Evolutionary conservation across 64 coral and sea anemone genomes (phyloP), one percentile per base, ranked within the genome.

Genomic region (Porites australiensis): DNA sequence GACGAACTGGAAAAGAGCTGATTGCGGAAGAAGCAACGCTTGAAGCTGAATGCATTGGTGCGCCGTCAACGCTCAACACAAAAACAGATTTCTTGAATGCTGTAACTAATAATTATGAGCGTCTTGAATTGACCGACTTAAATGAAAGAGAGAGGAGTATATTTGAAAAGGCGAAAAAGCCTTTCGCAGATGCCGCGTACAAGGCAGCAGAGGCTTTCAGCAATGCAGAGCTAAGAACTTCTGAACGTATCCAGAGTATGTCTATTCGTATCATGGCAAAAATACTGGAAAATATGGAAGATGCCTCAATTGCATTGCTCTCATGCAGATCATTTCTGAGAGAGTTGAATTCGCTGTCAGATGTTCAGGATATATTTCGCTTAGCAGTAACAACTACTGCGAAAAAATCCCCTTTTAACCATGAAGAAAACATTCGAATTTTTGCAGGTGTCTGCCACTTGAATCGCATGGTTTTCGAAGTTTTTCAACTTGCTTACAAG

Each of bases 401-500:
- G n/a, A n/a, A n/a, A n/a, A n/a, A n/a, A n/a, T n/a, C n/a, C n/a
- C n/a, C n/a, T n/a, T n/a, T n/a, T n/a, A n/a, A n/a, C n/a, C n/a
- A n/a, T n/a, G 18, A 64, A 15, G 61, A 0, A 64, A 64, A 64
- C 13, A 64, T 15, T 13, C 61, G 18, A 64, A 7, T 64, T 15
- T 64, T 93, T 73, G 55, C 55, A 18, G 63, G 46, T 44, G 83
- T 93, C 10, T 86, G 71, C 44, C 74, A 79, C 21, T 18, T 93
- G 0, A 88, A 93, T 93, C 82, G 52, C 50, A 81, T 85, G 43
- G 45, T 92, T 48, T 92, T 64, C 49, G 82, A 92, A 47, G 69
- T 92, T 19, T 74, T 68, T 37, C 66, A 63, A 6, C 54, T 77
- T 18, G 82, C 58, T 46, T 58, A n/a, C 4, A 71, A 48, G 74